Conservation (phyloP, 2,797 vertebrate species). For the Lacerta agilis region DNA sequence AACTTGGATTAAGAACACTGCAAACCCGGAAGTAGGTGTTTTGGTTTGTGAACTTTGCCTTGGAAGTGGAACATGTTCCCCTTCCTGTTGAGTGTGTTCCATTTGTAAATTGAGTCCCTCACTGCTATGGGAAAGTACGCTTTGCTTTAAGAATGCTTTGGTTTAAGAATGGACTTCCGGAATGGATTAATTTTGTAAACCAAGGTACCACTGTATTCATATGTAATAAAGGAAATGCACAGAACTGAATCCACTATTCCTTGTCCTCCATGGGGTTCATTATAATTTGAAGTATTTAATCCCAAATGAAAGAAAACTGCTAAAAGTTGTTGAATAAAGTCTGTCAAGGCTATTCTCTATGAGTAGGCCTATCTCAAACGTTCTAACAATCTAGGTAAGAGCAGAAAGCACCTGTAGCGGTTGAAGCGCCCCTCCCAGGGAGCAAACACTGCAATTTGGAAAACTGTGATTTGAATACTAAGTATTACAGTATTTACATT, state of each 20-base stretch:
- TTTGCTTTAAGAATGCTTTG: too few relatives aligned
- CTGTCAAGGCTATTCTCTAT: not conserved
- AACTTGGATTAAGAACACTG: too few relatives aligned
- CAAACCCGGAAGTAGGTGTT: too few relatives aligned
- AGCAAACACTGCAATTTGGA: not conserved
- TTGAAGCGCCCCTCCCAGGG: not conserved
- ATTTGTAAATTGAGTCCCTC: too few relatives aligned
- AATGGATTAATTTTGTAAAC: too few relatives aligned
- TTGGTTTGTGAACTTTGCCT: too few relatives aligned
- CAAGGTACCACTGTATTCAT: not conserved
- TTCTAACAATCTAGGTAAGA: not conserved
- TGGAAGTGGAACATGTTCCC: too few relatives aligned
- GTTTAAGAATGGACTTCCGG: too few relatives aligned
- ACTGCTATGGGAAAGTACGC: too few relatives aligned
- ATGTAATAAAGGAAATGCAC: not conserved
- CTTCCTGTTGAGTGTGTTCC: too few relatives aligned
- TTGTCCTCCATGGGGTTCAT: not conserved
- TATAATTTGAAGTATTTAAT: not conserved
- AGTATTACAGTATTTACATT: not conserved
- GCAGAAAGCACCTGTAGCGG: not conserved
- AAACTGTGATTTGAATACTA: not conserved
- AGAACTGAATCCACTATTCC: not conserved
- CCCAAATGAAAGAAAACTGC: not conserved
- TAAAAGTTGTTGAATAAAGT: constrained; percentile 6
- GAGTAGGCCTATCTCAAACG: not conserved